A percentile compares a stretch with the other conserved stretches of the same genome.
phyloP scores from a whole-genome alignment of 2,797 vertebrate genomes.

The Bradypodion pumilum region DNA sequence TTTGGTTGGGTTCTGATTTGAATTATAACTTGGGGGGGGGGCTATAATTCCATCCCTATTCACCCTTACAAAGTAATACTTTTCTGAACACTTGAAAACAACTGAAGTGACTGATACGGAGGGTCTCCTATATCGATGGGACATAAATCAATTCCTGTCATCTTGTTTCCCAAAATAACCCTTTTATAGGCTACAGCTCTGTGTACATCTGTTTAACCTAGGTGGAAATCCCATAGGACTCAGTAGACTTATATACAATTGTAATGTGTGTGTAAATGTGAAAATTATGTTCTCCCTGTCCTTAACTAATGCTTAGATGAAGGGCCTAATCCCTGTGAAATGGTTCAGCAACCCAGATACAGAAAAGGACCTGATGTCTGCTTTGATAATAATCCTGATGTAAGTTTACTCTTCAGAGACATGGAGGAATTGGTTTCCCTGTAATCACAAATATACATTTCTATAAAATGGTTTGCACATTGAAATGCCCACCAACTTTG shows the following conservation, averaged over 20 bases:
- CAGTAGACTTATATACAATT: background rate
- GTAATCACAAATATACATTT: background rate
- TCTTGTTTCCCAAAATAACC: too few species aligned
- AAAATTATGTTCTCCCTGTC: slow-evolving; percentile 32
- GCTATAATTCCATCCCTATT: too few species aligned
- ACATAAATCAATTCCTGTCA: too few species aligned
- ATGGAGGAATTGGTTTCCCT: background rate
- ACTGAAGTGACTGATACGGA: too few species aligned
- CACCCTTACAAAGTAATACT: too few species aligned
- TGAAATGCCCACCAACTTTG: slow-evolving; percentile 27
- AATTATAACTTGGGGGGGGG: too few species aligned
- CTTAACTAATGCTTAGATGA: slow-evolving; percentile 86
- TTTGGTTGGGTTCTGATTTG: too few species aligned
- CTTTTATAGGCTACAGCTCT: background rate
- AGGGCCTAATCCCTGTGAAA: slow-evolving; percentile 93
- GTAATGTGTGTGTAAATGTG: background rate
- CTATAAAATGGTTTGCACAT: slow-evolving; percentile 30
- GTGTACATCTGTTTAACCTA: too few species aligned
- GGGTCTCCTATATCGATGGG: too few species aligned
- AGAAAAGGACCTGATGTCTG: slow-evolving; percentile 95
- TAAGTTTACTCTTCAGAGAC: slow-evolving; percentile 75
- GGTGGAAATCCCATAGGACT: background rate
- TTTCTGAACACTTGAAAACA: too few species aligned
- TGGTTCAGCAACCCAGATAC: slow-evolving; percentile 95
- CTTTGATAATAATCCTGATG: slow-evolving; percentile 91